phyloP scores from a whole-genome alignment of 2,888 invertebrate genomes.

The Andrena flavipes region DNA sequence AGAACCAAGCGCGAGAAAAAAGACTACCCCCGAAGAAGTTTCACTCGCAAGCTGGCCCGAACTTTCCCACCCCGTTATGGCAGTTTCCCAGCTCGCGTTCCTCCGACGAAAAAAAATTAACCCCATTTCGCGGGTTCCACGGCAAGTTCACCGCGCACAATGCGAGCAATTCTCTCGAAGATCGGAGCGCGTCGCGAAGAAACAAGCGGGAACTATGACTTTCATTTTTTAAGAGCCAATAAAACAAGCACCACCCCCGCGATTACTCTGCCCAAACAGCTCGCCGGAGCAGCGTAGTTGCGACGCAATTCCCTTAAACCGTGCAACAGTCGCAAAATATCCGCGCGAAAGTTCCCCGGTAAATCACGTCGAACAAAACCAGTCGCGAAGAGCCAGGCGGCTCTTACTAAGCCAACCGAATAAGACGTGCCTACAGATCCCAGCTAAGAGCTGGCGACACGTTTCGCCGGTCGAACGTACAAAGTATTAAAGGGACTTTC shows the following conservation, averaged over 20 bases:
- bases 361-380: slow-evolving; percentile 34
- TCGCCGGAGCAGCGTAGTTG: not conserved
- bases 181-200: not conserved
- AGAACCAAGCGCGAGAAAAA: slow-evolving; percentile 19
- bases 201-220: not conserved
- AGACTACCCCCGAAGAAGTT: slow-evolving; percentile 41
- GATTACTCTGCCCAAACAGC: not conserved
- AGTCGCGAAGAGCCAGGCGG: not conserved
- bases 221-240: not conserved
- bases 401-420: not conserved
- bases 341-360: slow-evolving; percentile 28
- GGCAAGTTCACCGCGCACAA: not conserved
- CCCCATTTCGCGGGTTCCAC: not conserved
- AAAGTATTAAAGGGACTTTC: not conserved
- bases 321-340: slow-evolving; percentile 20
- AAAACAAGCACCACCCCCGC: not conserved
- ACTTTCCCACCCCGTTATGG: slow-evolving; percentile 43
- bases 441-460: not conserved
- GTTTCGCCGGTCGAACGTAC: not conserved
- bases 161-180: not conserved
- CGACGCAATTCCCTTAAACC: slow-evolving; percentile 7
- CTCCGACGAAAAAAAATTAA: slow-evolving; percentile 15
- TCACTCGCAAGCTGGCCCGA: slow-evolving; percentile 35
- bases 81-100: slow-evolving; percentile 28
- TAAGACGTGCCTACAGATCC: not conserved